A percentile compares a stretch with the other conserved stretches of the same genome.
Evolutionary conservation across 1,140 invertebrate species (phyloP).

Genomic region (Cherax quadricarinatus): DNA sequence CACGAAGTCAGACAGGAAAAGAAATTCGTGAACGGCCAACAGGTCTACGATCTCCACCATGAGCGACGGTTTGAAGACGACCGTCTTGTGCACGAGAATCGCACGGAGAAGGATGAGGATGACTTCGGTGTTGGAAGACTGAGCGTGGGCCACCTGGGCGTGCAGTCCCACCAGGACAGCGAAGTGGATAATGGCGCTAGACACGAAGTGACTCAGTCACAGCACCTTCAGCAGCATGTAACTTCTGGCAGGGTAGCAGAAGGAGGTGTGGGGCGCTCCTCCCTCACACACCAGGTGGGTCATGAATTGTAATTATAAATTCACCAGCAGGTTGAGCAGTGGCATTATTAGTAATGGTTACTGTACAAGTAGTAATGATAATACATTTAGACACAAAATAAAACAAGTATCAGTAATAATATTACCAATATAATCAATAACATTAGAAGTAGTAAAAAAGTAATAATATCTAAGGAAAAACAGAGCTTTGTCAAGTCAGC

Average conservation of each 20-base stretch:
- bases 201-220: conserved; percentile 38
- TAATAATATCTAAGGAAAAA: no score
- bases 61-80: conserved; percentile 49
- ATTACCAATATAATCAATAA: no score
- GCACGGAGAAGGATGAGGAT: conserved; percentile 47
- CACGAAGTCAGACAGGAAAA: conserved; percentile 56
- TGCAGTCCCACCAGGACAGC: not conserved
- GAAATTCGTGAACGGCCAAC: conserved; percentile 47
- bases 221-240: conserved; percentile 31
- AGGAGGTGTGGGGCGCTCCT: not conserved
- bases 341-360: no score
- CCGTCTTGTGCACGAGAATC: conserved; percentile 39
- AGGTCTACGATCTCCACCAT: conserved; percentile 56
- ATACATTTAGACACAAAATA: no score
- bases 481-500: no score
- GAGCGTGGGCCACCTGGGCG: not conserved
- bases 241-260: not conserved
- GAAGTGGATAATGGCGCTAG: not conserved
- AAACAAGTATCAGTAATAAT: no score
- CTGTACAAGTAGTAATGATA: no score
- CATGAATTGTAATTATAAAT: not conserved
- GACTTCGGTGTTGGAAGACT: conserved; percentile 6
- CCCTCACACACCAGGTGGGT: conserved; percentile 26
- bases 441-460: no score
- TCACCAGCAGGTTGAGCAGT: no score